Evolutionary conservation across 2,113 vertebrate species (phyloP), one percentile per base, ranked within the genome.

Genomic region (Bubo bubo): DNA sequence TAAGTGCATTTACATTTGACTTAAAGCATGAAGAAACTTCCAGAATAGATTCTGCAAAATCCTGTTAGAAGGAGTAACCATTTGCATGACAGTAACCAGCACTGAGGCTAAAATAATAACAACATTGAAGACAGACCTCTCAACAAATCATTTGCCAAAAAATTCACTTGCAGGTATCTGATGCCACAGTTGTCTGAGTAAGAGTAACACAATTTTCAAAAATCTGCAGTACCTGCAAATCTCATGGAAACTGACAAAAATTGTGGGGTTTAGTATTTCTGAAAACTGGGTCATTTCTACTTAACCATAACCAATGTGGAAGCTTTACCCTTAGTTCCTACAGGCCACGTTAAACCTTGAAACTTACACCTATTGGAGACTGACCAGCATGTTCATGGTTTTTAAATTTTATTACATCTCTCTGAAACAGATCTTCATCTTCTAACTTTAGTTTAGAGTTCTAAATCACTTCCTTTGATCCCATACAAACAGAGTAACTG

Each of bases 1-100:
- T 70, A 88, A 86, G 72, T 91, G 95, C 55, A 72, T 85, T 60
- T 88, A 84, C 85, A 15, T 86, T 94, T 93, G 50, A 91, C 84
- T 58, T 49, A 39, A 73, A 86, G 14, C 16, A 41, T 23, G 34
- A 90, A 43, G 23, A 81, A 43, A 73, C 88, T 73, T 82, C n/a
- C 64, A 77, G 82, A 74, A 59, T 0, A 90, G 32, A 74, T 28
- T 85, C 21, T 12, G 10, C 84, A 91, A 87, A 74, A 58, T 32
- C 28, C 19, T 76, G 4, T 26, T 64, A 74, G 76, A 73, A 94
- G 8, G 17, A 63, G 14, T 50, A 71, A 50, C 5, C 8, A 17
- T 59, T 82, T 87, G 19, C 18, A 34, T 49, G 35, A 5, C 0
- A 58, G 32, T 50, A 59, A 66, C 32, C 56, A 55, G 16, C 47